Conservation (phyloP, 1,140 invertebrate genomes). For the Apis florea region DNA sequence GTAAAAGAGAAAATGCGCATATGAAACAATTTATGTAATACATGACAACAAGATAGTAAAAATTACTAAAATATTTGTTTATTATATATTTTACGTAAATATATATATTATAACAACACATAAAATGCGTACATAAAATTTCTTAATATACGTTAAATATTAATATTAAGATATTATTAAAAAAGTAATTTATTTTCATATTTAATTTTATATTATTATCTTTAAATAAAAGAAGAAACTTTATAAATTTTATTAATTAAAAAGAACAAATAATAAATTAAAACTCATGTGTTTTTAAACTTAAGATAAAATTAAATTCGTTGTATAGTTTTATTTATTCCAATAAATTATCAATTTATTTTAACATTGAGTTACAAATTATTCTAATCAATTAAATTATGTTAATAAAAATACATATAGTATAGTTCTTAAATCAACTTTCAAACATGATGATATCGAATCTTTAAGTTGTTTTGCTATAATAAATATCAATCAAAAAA, state of each 20-base stretch:
- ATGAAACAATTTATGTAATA: constrained; percentile 17
- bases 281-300: not conserved
- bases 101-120: constrained; percentile 12
- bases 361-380: not conserved
- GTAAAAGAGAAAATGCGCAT: too few species aligned
- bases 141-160: constrained; percentile 2
- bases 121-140: constrained; percentile 5
- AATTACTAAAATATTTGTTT: constrained; percentile 5
- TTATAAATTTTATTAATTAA: not conserved
- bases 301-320: not conserved
- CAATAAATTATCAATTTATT: not conserved
- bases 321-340: not conserved
- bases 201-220: not conserved
- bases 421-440: not conserved
- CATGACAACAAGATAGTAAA: constrained; percentile 23
- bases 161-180: not conserved
- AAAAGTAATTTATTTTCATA: not conserved
- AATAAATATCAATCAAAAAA: not conserved
- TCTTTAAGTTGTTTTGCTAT: not conserved
- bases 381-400: not conserved
- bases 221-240: not conserved
- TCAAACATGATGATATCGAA: not conserved
- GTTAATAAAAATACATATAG: not conserved
- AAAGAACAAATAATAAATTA: not conserved
- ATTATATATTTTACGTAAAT: not conserved